Evolutionary conservation across 2,888 invertebrate genomes (phyloP), one percentile per base, ranked within the genome.

Genomic region (Stegana nigrithorax): DNA sequence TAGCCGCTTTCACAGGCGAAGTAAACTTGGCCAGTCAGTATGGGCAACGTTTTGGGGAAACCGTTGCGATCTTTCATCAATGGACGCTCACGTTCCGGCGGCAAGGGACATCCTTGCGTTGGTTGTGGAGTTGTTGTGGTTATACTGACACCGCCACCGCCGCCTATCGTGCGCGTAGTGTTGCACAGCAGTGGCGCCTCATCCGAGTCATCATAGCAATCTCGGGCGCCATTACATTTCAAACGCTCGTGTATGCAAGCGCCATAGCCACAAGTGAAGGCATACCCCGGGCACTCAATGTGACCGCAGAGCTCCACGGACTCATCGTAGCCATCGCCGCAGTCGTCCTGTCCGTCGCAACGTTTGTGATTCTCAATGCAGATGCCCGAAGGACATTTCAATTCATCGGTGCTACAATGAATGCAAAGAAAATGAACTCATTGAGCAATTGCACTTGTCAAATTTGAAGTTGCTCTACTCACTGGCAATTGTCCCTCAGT

Each of bases 371-470:
- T 75, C 21, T 73, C 73, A 19, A 76, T 60, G 59, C 75, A 76
- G 25, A 78, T 75, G 10, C 76, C 76, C 0, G 73, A 69, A 0
- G 76, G 75, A 25, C 75, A 76, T 27, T 69, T 71, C 12, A 76
- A 59, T 55, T 80, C 80, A 29, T 70, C 51, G 25, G 78, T 80
- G 59, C 23, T 61, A 51, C 8, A 2, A 44, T 26, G 6, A n/a
- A n/a, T n/a, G n/a, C n/a, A n/a, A n/a, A n/a, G n/a, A n/a, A n/a
- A n/a, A 25, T 0, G 12, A 32, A 21, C n/a, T 39, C 5, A 39
- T 8, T 8, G 6, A 39, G 10, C 17, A 10, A n/a, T n/a, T n/a
- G n/a, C n/a, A n/a, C n/a, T n/a, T n/a, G n/a, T n/a, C n/a, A n/a
- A 42, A 19, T 32, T 27, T 4, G 17, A 58, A 17, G n/a, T 27